A percentile compares a stretch with the other conserved stretches of the same genome.
Evolutionary conservation across 2,888 invertebrate genomes (phyloP).

Genomic region (Tachina lurida): DNA sequence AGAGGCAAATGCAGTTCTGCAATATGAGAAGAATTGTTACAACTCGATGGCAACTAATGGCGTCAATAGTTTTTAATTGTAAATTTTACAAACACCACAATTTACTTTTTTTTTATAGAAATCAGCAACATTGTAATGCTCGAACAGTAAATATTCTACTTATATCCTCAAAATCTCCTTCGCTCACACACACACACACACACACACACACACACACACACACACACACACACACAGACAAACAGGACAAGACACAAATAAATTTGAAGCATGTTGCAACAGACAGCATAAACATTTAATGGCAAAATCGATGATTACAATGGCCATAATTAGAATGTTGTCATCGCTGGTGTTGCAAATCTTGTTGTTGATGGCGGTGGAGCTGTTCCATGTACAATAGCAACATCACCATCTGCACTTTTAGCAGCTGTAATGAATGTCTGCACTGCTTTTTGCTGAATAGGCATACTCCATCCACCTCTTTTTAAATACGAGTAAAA

Average conservation of each 20-base stretch:
- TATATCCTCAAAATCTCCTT: not conserved
- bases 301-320: conserved; percentile 20
- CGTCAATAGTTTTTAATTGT: conserved; percentile 5
- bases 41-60: conserved; percentile 15
- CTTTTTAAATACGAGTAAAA: conserved; percentile 24
- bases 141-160: conserved; percentile 26
- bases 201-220: conserved; percentile 35
- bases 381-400: conserved; percentile 20
- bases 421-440: conserved; percentile 21
- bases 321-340: conserved; percentile 24
- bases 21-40: conserved; percentile 19
- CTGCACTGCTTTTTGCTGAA: conserved; percentile 3
- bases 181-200: not conserved
- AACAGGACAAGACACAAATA: conserved; percentile 28
- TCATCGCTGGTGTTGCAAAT: conserved; percentile 13
- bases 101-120: not conserved
- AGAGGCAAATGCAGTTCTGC: conserved; percentile 46
- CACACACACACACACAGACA: conserved; percentile 4
- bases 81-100: not conserved
- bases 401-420: not conserved
- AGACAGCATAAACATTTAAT: not conserved
- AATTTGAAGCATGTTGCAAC: conserved; percentile 16
- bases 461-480: conserved; percentile 42
- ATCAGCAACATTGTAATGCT: conserved; percentile 30
- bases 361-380: not conserved